phyloP scores from a whole-genome alignment of 2,113 vertebrate species.

The Hippocampus comes region DNA sequence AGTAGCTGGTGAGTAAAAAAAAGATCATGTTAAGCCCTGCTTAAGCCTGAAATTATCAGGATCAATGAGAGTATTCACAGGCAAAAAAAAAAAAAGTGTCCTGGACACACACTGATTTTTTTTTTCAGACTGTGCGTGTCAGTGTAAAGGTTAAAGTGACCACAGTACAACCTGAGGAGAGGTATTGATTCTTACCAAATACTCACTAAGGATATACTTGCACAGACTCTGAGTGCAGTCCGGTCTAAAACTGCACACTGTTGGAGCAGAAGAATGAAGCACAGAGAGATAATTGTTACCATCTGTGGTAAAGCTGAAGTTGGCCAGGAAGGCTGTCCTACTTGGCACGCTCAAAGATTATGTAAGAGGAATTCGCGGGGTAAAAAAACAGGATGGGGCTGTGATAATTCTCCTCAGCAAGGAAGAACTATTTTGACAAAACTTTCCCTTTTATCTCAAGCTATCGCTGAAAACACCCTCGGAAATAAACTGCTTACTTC shows the following conservation, averaged over 20 bases:
- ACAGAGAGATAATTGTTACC: not conserved
- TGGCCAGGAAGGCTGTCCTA: conserved; percentile 1
- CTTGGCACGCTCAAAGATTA: not conserved
- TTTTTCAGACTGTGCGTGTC: not conserved
- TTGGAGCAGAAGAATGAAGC: not conserved
- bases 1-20: too few relatives aligned
- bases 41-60: too few relatives aligned
- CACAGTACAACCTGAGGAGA: conserved; percentile 11
- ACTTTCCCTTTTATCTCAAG: not conserved
- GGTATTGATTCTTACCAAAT: conserved; percentile 32
- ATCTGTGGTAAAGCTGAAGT: conserved; percentile 6
- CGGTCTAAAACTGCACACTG: not conserved
- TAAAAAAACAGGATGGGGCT: conserved; percentile 8
- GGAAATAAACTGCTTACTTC: conserved; percentile 14
- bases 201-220: conserved; percentile 2
- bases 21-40: too few relatives aligned
- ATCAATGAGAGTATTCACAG: too few relatives aligned
- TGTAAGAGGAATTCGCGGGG: conserved; percentile 4
- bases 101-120: not conserved
- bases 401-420: not conserved
- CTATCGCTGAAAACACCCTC: not conserved
- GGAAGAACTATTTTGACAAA: not conserved
- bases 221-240: not conserved
- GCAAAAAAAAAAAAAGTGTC: not conserved
- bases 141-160: conserved; percentile 12